Base-by-base conservation (phyloP, 2,888 invertebrate species). In the Caenorhabditis doughertyi region DNA sequence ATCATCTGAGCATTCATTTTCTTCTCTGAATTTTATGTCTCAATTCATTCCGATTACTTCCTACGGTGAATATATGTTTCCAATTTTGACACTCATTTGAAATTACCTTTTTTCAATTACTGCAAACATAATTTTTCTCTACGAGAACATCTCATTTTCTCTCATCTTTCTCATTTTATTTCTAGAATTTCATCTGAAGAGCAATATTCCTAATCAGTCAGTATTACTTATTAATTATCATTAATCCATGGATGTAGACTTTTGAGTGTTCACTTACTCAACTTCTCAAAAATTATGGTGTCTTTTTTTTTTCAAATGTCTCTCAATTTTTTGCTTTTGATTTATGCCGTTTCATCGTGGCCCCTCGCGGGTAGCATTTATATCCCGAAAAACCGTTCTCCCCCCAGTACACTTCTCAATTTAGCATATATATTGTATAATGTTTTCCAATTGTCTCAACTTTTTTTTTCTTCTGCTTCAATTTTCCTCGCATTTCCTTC, bases 1-100 rank as follows among this genome's bases (percentile, higher is more conserved):
- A 74, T 74, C 47, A 58, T 35, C 65, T 51, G 62, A 77, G 68
- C 68, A 70, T 68, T 51, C 44, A 49, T 27, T 51, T 49, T 49
- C 42, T 62, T 76, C 67, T 80, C 58, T 65, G 47, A 70, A 49
- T 65, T 74, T 56, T 81, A 64, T 81, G 56, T 71, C 53, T 71
- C 68, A 73, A 73, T 74, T 73, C 80, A 80, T 80, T 80, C 80
- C 80, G 73, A 68, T 74, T 73, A 74, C 60, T 18, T 42, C 53
- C 77, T 80, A 80, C 80, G 80, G 80, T 80, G 80, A 80, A 80
- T 47, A 62, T 77, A 77, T 77, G 77, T 68, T 77, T 77, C 53
- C 68, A 51, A 68, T 62, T 77, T 47, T 68, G 29, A 39, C 39
- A 51, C 44, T 21, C 42, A 4, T 16, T 3, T 68, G 7, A 42